These are phyloP conservation scores for Stigmatopora nigra DNA, from an alignment of 2,113 vertebrate genomes.

Conservation along the genomic window DNA sequence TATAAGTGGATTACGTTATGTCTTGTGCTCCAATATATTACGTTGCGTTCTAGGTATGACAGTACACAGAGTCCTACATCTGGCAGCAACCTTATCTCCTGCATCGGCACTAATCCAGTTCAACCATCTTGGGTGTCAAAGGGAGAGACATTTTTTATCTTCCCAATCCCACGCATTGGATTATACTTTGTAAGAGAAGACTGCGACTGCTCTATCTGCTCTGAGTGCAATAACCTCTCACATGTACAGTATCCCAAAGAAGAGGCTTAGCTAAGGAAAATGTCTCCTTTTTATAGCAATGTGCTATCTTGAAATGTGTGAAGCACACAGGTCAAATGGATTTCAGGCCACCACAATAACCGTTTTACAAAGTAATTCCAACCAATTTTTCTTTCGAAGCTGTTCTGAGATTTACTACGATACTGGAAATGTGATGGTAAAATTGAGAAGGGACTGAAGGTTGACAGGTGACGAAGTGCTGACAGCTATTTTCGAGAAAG, in stretches of 20 bases:
- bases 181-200: conserved; percentile 36
- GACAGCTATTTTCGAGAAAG: neutral
- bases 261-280: conserved; percentile 10
- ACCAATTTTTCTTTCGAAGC: neutral
- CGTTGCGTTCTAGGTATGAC: neutral
- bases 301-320: neutral
- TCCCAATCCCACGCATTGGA: conserved; percentile 52
- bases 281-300: conserved; percentile 2
- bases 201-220: neutral
- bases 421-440: neutral
- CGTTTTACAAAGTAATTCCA: neutral
- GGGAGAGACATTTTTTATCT: conserved; percentile 52
- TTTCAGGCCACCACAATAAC: neutral
- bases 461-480: neutral
- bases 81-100: conserved; percentile 30
- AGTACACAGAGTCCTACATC: conserved; percentile 12
- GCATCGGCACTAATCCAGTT: conserved; percentile 52
- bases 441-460: neutral
- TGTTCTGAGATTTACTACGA: neutral
- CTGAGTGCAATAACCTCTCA: conserved; percentile 24
- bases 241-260: conserved; percentile 6
- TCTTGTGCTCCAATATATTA: neutral
- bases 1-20: neutral
- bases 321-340: neutral
- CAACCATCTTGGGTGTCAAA: conserved; percentile 33